Base-by-base conservation (phyloP, 2,797 vertebrate genomes). In the Octomys mimax region DNA sequence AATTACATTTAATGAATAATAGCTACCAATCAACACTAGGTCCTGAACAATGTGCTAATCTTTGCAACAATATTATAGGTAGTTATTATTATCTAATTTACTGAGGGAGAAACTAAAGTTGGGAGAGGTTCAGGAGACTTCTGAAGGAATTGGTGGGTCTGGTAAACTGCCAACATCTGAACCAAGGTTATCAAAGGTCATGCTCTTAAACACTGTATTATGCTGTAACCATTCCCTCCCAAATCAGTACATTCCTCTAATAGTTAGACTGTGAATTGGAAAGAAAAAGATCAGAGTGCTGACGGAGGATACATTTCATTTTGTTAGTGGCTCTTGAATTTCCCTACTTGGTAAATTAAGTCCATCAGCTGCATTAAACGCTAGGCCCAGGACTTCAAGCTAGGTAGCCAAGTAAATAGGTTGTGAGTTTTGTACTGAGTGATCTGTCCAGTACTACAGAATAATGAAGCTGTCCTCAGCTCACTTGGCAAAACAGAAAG, bases 1-100 rank as follows among this genome's bases (percentile, higher is more conserved):
- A 71, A 87, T 54, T 92, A 33, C 24, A 88, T 36, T 79, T 81
- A 73, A 78, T n/a, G 91, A 89, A 66, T 70, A 96, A 68, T 49
- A 64, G 21, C 14, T 93, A n/a, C 33, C 33, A 88, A 49, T 2
- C 11, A 95, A 92, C 0, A 90, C 16, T 61, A 42, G 71, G 21
- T 93, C 8, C 24, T 22, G 92, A 77, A 78, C 5, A 66, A 24
- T 73, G 52, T 42, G 49, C 14, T 81, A 61, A 49, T n/a, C 54
- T 57, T 90, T 87, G 52, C 28, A 91, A 81, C 0, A 86, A 52
- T 11, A 79, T 26, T 59, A 88, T 4, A 93, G n/a, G 39, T 36
- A 33, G 59, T 91, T 80, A 79, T 6, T 3, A 95, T 66, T 90
- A 84, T 36, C 42, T 6, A 0, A 66, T 57, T 88, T 28, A 77